These are phyloP conservation scores for Lepidocyrtinus sp. DNA, from an alignment of 2,888 invertebrate species.

Conservation along the genomic window DNA sequence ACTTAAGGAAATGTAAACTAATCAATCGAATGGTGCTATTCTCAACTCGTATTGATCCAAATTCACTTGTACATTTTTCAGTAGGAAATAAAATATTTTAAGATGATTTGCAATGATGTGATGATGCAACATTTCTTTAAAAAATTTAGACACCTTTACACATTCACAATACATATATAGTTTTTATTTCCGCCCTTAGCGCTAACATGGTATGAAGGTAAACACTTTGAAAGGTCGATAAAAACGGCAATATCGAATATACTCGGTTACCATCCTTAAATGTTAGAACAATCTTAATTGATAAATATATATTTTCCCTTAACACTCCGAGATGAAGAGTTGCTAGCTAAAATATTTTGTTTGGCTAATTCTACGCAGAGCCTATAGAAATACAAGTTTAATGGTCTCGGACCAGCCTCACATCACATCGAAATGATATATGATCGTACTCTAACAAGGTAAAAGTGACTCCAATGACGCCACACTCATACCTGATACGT, in stretches of 20 bases:
- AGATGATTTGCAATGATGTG: background rate
- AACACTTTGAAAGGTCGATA: conserved; percentile 35
- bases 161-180: too few species aligned
- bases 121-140: too few species aligned
- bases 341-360: background rate
- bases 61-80: too few species aligned
- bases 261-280: background rate
- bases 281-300: too few species aligned
- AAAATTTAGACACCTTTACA: too few species aligned
- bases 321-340: background rate
- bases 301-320: background rate
- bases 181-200: background rate
- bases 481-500: too few species aligned
- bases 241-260: conserved; percentile 29
- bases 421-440: conserved; percentile 56
- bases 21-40: conserved; percentile 40
- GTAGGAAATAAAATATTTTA: too few species aligned
- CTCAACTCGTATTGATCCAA: too few species aligned
- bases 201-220: background rate
- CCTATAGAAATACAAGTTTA: conserved; percentile 1
- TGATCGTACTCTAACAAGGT: too few species aligned
- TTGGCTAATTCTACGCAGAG: too few species aligned
- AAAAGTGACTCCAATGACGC: too few species aligned
- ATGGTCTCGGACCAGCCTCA: conserved; percentile 66
- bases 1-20: conserved; percentile 8